phyloP scores from a whole-genome alignment of 2,113 vertebrate species.

The Bathybates hornii region DNA sequence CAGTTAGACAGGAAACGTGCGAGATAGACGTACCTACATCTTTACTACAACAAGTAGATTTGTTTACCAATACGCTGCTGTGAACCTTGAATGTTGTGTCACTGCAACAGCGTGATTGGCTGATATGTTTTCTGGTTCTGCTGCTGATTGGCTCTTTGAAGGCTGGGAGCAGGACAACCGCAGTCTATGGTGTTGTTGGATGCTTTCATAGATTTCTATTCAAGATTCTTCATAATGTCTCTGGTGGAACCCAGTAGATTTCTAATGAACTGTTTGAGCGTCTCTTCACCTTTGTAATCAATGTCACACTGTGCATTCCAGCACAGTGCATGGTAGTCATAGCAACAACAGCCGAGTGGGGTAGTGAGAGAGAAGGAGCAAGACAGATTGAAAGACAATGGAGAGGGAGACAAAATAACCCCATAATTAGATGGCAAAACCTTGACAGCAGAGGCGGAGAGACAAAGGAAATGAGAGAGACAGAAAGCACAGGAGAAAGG shows the following conservation, averaged over 20 bases:
- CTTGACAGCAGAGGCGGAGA: conserved; percentile 16
- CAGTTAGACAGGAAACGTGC: not conserved
- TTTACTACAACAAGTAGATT: not conserved
- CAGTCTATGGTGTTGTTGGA: not conserved
- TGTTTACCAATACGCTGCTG: not conserved
- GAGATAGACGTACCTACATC: not conserved
- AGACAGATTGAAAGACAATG: conserved; percentile 20
- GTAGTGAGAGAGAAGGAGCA: conserved; percentile 44
- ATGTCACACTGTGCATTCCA: conserved; percentile 51
- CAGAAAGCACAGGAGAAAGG: not conserved
- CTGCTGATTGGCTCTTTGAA: not conserved
- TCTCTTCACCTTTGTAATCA: conserved; percentile 46
- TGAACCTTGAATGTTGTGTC: not conserved
- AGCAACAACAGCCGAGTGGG: conserved; percentile 57
- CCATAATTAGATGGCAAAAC: conserved; percentile 35
- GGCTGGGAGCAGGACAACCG: not conserved
- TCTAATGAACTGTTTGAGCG: conserved; percentile 52
- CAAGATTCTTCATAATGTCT: not conserved
- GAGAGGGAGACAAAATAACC: conserved; percentile 6
- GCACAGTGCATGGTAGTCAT: conserved; percentile 61
- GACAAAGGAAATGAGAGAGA: conserved; percentile 2
- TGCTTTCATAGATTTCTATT: not conserved
- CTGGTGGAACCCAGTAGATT: conserved; percentile 5
- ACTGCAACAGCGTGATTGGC: not conserved
- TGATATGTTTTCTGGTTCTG: not conserved